phyloP scores from a whole-genome alignment of 2,797 vertebrate species.

The Limosa lapponica region DNA sequence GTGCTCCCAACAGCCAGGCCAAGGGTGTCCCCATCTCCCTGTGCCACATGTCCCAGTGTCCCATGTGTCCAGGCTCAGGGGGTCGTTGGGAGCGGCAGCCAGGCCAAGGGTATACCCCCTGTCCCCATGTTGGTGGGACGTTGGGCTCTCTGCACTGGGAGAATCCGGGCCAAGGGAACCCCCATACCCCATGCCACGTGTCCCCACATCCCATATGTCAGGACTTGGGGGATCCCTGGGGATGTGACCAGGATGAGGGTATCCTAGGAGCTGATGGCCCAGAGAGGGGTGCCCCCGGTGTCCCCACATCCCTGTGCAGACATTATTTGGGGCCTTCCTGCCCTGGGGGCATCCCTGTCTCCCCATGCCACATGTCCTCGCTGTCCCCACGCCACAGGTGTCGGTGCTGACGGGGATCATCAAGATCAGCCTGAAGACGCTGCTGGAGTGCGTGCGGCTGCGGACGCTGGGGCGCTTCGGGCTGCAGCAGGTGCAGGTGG shows the following conservation, averaged over 20 bases:
- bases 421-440: conserved; percentile 98
- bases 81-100: background rate
- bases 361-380: too few species aligned
- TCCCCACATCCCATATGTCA: background rate
- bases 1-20: background rate
- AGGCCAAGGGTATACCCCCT: background rate
- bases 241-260: background rate
- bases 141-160: too few species aligned
- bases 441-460: conserved; percentile 95
- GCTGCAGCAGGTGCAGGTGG: conserved; percentile 98
- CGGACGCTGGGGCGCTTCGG: conserved; percentile 95
- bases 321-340: fast-evolving
- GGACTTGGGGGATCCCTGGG: background rate
- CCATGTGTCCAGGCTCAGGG: background rate
- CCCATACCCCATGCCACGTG: fast-evolving
- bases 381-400: conserved; percentile 78
- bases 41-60: background rate
- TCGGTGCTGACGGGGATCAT: conserved; percentile 97
- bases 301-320: fast-evolving
- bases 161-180: background rate
- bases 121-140: background rate
- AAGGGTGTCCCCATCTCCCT: background rate
- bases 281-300: background rate
- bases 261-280: background rate
- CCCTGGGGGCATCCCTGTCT: background rate